Conservation (phyloP, 2,888 invertebrate species). For the Pollenia labialis region DNA sequence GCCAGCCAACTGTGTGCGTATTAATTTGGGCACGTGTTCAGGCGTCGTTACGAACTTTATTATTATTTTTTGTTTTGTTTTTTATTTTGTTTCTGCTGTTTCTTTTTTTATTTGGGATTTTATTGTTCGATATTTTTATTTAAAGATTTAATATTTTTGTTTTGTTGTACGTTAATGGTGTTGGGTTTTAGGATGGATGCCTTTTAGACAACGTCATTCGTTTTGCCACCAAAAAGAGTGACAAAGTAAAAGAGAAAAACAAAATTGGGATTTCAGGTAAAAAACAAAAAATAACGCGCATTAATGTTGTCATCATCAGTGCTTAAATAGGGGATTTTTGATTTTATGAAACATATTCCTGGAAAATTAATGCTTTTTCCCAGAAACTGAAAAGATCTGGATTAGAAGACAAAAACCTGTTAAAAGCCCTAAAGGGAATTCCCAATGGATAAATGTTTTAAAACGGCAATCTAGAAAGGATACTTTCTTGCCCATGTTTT, state of each 20-base stretch:
- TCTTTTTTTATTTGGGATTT: slow-evolving; percentile 43
- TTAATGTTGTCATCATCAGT: slow-evolving; percentile 68
- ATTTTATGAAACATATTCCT: slow-evolving; percentile 54
- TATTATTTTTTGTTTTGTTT: slow-evolving; percentile 1
- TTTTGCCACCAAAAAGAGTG: slow-evolving; percentile 46
- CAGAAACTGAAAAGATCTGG: slow-evolving; percentile 37
- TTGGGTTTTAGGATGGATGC: slow-evolving; percentile 48
- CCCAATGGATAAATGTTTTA: slow-evolving; percentile 30
- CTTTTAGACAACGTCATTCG: slow-evolving; percentile 58
- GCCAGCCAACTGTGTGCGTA: slow-evolving; percentile 61
- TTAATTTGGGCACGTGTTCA: slow-evolving; percentile 72
- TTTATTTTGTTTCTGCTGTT: slow-evolving; percentile 17
- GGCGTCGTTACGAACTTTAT: slow-evolving; percentile 59
- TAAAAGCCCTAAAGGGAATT: slow-evolving; percentile 56
- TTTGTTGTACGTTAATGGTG: slow-evolving; percentile 56
- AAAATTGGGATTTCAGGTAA: slow-evolving; percentile 57
- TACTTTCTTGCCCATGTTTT: no score
- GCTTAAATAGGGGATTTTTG: slow-evolving; percentile 50
- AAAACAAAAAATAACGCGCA: slow-evolving; percentile 26
- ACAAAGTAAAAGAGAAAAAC: slow-evolving; percentile 1
- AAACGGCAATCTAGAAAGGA: no score
- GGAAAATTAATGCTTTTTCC: slow-evolving; percentile 65
- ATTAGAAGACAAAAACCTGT: not conserved
- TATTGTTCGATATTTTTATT: slow-evolving; percentile 47
- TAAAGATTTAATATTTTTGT: slow-evolving; percentile 61